Base-by-base conservation (phyloP, 2,113 vertebrate genomes). In the Takifugu bimaculatus region DNA sequence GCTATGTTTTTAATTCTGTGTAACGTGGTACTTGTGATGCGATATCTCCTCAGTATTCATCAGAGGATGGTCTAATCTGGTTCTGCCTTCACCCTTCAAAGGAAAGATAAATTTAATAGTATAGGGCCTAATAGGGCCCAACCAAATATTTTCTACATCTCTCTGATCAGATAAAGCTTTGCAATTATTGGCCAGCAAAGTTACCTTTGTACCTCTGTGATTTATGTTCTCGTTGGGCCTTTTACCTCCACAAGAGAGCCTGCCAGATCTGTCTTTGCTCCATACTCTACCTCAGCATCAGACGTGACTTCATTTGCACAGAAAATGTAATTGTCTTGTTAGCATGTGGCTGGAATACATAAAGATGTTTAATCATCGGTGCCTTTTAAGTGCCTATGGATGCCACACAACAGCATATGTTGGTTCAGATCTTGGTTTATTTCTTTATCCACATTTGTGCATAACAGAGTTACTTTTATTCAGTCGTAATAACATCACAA, bases 1-100 rank as follows among this genome's bases (percentile, higher is more conserved):
- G 25, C 68, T 77, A 56, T 62, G 57, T 88, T 85, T 85, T 82
- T 81, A 74, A 85, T 84, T 80, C 78, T 43, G 76, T 71, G 75
- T 65, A 63, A 77, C 65, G 67, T 63, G 12, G 44, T 62, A 74
- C 69, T 74, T 69, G 79, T 43, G 78, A 72, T 70, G 70, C 49
- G 60, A 54, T 66, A 63, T 83, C 77, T 50, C 58, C 45, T 15
- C 54, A 4, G 59, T 74, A 81, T 80, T 78, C 65, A 79, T 86
- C 77, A 76, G 66, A 59, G 59, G 63, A 66, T 56, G 28, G 63
- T 59, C 65, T 75, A 70, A 85, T 77, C 76, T 69, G 66, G 60
- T 66, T 48, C 50, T 43, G 72, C 58, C 58, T 72, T 57, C 9
- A 44, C 54, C 54, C 42, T 44, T 55, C 63, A 73, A 61, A 63